Evolutionary conservation across 2,113 vertebrate species (phyloP), one percentile per base, ranked within the genome.

Genomic region (Stomatorhinus ivindoensis): DNA sequence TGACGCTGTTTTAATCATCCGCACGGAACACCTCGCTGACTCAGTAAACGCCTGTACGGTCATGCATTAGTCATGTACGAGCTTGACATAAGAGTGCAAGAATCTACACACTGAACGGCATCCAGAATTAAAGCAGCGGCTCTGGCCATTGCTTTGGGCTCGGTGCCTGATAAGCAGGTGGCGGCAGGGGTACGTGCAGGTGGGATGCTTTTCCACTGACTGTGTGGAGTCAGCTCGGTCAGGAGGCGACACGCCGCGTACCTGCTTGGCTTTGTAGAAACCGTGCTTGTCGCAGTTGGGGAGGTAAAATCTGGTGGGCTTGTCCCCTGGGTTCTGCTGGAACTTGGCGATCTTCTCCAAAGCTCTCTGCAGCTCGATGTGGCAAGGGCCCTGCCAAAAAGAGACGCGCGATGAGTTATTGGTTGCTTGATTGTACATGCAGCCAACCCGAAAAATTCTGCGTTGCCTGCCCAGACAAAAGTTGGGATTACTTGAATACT

Each of bases 251-350:
- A 31, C n/a, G 89, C n/a, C 11, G 90, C 92, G 0, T 89, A 99
- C 98, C 97, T 99, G 98, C 91, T 97, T 99, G 93, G 96, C 94
- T 94, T 98, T 97, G 91, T 99, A 99, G 91, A 97, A 96, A 4
- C 98, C 98, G 61, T 96, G 95, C 92, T 95, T 97, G 94, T 96
- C 97, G 93, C 98, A 99, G 94, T 99, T 99, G 80, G 98, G 98
- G 91, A 99, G 95, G 92, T 99, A 99, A 93, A 99, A 99, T 90
- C 95, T 96, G 93, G 96, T 97, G 76, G 98, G 89, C 9, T 95
- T 96, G 87, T 96, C 97, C 89, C 96, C 96, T 0, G 93, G 90
- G 87, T 95, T 96, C 93, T 97, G 96, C 35, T 97, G 97, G 21
- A 95, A 96, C 90, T 94, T 95, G n/a, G 94, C 93, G 24, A 99